Evolutionary conservation across 2,113 vertebrate species (phyloP).

Genomic region (Bubalus kerabau): DNA sequence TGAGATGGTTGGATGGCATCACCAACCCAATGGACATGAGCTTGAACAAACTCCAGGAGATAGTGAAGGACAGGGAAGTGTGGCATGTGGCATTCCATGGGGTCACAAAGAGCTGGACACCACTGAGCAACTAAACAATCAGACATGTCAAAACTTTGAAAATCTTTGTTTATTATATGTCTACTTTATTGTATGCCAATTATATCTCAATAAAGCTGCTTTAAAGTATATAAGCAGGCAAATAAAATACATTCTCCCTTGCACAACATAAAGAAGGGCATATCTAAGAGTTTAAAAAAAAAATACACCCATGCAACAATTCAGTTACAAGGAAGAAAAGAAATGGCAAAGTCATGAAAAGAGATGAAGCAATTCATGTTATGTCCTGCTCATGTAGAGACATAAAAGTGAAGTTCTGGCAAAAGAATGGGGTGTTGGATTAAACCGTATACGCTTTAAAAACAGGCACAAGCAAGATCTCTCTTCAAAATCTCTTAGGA

Average conservation of each 20-base stretch:
- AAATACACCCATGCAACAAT: background rate
- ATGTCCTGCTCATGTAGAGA: background rate
- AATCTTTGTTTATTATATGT: background rate
- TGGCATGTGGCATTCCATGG: background rate
- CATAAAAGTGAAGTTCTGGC: background rate
- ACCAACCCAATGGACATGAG: background rate
- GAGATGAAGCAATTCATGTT: background rate
- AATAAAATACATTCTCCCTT: background rate
- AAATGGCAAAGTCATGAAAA: background rate
- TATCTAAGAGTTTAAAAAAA: background rate
- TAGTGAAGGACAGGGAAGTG: background rate
- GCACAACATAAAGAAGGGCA: background rate
- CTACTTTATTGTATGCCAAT: background rate
- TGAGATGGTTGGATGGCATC: background rate
- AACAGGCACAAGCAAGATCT: background rate
- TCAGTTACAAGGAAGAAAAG: background rate
- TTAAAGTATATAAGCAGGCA: background rate
- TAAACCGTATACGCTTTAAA: background rate
- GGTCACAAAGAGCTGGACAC: background rate
- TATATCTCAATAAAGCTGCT: background rate
- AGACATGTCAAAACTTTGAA: background rate
- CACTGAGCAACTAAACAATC: background rate
- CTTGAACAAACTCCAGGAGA: background rate
- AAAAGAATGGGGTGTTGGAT: background rate
- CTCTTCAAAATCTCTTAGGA: background rate